Base-by-base conservation (phyloP, 2,888 invertebrate species). In the Zaprionus lineosus region DNA sequence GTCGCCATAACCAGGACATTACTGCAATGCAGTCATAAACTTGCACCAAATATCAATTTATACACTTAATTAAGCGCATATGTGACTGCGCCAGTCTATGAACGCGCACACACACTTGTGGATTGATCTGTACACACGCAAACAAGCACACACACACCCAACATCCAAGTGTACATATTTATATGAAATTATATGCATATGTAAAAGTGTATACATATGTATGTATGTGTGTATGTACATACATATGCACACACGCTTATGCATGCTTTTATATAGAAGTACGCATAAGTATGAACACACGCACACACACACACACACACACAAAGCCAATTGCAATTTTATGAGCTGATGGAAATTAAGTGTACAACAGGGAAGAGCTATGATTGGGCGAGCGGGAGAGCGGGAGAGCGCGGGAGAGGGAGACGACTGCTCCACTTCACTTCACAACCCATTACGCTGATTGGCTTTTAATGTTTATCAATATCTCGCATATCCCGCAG, bases 391-490 rank as follows among this genome's bases (percentile, higher is more conserved):
- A n/a, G n/a, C 8, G 31, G 11, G 47, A 34, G 39, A 51, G 51
- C 11, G 57, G 39, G 31, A 14, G 44, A 15, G 18, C 1, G 16
- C 3, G 21, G 11, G 47, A 11, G 12, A 9, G 6, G 9, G 39
- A 6, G 6, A 6, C 16, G 26, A 19, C 44, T 39, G 36, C 29
- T 8, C 12, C 39, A 58, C 65, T 79, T 65, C 57, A 71, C 71
- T 74, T 78, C 78, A 84, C 78, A 78, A 78, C 55, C 85, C 78
- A 79, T 79, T 79, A 84, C 78, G 78, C 68, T 79, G 78, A 79
- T 79, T 79, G 78, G 78, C 84, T 79, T 79, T 79, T 84, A 84
- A 79, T 84, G 78, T 77, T 82, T 84, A 84, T 79, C 78, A 79
- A 79, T 79, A 84, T n/a, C n/a, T n/a, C n/a, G n/a, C n/a, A n/a